A percentile compares a stretch with the other conserved stretches of the same genome.
phyloP scores from a whole-genome alignment of 2,797 vertebrate species.

The Sphenopsis melanotis region DNA sequence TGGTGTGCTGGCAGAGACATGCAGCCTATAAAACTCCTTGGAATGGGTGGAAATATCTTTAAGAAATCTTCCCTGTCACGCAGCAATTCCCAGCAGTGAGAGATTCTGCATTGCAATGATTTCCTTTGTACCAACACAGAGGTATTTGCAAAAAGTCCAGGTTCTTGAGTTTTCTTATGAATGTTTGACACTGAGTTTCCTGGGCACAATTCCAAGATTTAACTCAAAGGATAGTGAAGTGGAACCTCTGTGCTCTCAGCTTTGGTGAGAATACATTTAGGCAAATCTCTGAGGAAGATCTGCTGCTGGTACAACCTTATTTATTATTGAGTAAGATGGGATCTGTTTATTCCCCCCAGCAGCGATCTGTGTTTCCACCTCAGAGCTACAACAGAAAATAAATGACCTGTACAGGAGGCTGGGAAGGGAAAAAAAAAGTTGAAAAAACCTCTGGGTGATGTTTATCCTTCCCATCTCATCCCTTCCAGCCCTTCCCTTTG shows the following conservation, averaged over 20 bases:
- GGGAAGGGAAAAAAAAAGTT: not conserved
- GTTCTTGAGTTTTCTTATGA: not conserved
- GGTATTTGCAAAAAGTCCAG: not conserved
- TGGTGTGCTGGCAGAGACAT: not conserved
- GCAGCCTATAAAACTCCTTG: not conserved
- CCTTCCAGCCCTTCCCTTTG: not conserved
- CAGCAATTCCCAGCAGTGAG: not conserved
- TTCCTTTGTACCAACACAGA: not conserved
- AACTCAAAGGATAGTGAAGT: not conserved
- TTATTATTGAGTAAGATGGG: slow-evolving; percentile 14
- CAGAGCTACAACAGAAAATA: not conserved
- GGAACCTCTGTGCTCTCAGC: not conserved
- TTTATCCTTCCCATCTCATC: not conserved
- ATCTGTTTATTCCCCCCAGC: not conserved
- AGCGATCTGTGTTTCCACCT: not conserved
- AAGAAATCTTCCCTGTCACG: not conserved
- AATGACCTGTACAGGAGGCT: not conserved
- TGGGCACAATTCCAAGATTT: slow-evolving; percentile 20
- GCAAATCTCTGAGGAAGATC: slow-evolving; percentile 1
- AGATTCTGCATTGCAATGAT: not conserved
- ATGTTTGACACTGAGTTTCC: not conserved
- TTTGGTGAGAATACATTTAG: not conserved
- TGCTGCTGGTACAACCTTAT: not conserved
- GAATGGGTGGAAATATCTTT: not conserved
- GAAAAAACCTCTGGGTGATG: not conserved